Percentiles rank a stretch among this genome's conserved stretches.
Conservation (phyloP, 2,113 vertebrate genomes). For the Strix uralensis region DNA sequence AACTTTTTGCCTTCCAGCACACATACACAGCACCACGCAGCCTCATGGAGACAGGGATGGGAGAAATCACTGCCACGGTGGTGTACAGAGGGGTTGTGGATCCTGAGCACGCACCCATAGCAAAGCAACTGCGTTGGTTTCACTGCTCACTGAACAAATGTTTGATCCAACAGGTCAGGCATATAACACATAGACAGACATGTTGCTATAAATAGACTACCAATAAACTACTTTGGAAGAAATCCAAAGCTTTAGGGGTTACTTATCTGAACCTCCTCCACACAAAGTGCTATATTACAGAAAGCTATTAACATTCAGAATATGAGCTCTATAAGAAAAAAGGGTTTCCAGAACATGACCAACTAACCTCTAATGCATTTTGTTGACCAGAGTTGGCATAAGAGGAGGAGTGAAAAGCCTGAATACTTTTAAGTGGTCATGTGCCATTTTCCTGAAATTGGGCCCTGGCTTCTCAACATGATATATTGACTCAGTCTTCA, state of each 20-base stretch:
- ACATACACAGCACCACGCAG: background rate
- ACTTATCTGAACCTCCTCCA: background rate
- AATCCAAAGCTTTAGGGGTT: background rate
- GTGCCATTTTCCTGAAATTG: accelerated
- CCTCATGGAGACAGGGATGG: background rate
- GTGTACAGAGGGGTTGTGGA: accelerated
- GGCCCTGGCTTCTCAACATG: background rate
- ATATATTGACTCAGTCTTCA: background rate
- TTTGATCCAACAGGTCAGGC: background rate
- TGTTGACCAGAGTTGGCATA: background rate
- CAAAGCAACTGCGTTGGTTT: background rate
- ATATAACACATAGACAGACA: background rate
- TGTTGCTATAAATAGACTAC: background rate
- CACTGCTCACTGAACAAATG: background rate
- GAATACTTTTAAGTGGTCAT: background rate
- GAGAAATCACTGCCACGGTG: accelerated
- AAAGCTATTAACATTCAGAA: background rate
- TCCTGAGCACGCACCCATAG: background rate
- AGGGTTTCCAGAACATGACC: background rate
- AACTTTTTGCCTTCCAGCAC: background rate
- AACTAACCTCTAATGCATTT: background rate
- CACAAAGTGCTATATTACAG: background rate
- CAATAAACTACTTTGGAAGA: background rate
- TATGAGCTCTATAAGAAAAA: background rate
- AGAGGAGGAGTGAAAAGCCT: background rate